These are phyloP conservation scores for Ephestia elutella DNA, from an alignment of 1,140 invertebrate species.

Conservation along the genomic window DNA sequence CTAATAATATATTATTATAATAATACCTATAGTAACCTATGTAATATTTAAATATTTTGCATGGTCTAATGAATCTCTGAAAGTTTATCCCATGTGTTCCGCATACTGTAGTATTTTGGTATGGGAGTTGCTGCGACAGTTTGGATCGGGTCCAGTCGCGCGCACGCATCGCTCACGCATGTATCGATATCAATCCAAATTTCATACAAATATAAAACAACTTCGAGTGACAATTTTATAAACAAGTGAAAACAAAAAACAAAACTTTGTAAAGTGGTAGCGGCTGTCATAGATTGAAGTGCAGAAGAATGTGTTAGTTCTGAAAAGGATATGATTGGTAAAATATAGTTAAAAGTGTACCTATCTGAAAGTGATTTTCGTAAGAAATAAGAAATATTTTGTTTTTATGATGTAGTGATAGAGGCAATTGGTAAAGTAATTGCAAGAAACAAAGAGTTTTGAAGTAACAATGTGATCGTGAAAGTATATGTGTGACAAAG, in stretches of 20 bases:
- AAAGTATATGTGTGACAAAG: neutral
- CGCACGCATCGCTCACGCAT: conserved; percentile 34
- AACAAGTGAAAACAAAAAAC: neutral
- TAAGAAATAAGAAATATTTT: neutral
- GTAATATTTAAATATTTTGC: too few relatives aligned
- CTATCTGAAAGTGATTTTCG: too few relatives aligned
- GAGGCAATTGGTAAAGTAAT: too few relatives aligned
- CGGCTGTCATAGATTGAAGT: too few relatives aligned
- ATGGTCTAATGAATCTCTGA: too few relatives aligned
- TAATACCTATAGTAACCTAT: too few relatives aligned
- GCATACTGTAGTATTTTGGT: conserved; percentile 64
- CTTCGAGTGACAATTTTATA: neutral
- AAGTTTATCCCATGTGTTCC: conserved; percentile 46
- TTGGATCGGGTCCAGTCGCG: conserved; percentile 62
- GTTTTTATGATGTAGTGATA: neutral
- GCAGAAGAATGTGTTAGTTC: too few relatives aligned
- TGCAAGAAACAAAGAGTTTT: too few relatives aligned
- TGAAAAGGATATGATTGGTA: too few relatives aligned
- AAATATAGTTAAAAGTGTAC: too few relatives aligned
- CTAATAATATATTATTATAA: too few relatives aligned
- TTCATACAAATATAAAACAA: conserved; percentile 16
- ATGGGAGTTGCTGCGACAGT: conserved; percentile 62
- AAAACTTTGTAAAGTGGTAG: too few relatives aligned
- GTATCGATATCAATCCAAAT: neutral
- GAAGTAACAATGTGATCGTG: neutral